Evolutionary conservation across 2,888 invertebrate species (phyloP), one percentile per base, ranked within the genome.

Genomic region (Acleris holmiana): DNA sequence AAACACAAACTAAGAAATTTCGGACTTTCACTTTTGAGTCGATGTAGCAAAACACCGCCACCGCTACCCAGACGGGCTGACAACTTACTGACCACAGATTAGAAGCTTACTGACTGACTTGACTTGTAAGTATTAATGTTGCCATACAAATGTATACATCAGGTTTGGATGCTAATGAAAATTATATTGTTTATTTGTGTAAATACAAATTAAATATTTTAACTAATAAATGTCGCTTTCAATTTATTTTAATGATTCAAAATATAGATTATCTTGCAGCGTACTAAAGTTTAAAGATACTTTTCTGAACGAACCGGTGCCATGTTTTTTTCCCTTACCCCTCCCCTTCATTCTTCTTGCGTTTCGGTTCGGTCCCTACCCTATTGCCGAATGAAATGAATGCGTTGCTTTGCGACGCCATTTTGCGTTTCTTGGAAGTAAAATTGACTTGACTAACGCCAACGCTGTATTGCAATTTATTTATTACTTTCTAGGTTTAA

Each of bases 371-470:
- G 18, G 7, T 5, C 49, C 23, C 49, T 49, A 13, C 18, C 49
- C 13, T 7, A 17, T 44, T 5, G 17, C 17, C 55, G 21, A 23
- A 41, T 44, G 41, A 23, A 41, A 44, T 18, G 18, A 47, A 47
- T 47, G 47, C 19, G 47, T 13, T 19, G 18, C 46, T 7, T 8
- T 18, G 44, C 58, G 83, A 75, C 83, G 86, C 86, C 86, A 86
- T 86, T 84, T 86, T 86, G 84, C 70, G 71, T 74, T 72, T 76
- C 15, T 17, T n/a, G 5, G 15, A 17, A 44, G 17, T 44, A 72
- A 73, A 73, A 68, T 76, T 73, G 72, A 73, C 41, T 41, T 41
- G 29, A 29, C 29, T 29, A 29, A 8, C 29, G 15, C n/a, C 17
- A 44, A 17, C 15, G 5, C n/a, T n/a, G 41, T n/a, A 44, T 68